Base-by-base conservation (phyloP, 2,113 vertebrate species). In the Camelus dromedarius region DNA sequence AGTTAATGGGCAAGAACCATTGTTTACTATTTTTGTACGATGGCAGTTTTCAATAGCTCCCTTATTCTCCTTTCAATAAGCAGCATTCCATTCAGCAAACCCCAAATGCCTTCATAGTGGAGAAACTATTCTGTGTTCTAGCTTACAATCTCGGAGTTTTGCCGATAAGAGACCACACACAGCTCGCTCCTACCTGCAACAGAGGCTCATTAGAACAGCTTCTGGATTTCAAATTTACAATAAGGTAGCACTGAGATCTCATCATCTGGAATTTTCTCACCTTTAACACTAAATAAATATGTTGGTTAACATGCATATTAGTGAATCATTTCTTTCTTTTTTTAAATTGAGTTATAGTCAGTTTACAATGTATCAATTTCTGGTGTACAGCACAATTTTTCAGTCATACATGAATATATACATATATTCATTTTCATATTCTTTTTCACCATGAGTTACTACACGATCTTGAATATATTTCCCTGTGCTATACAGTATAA, bases 71-170 rank as follows among this genome's bases (percentile, higher is more conserved):
- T 97, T 94, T 83, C 83, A 72, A 70, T 89, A 97, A 38, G 52
- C 70, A 81, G 92, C 90, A 97, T 98, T 97, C 62, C 82, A 85
- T 96, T 96, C 95, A 96, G 92, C 90, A 96, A 91, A 98, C 80
- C 81, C 90, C 30, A 93, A 97, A 97, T 94, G 96, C 77, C 67
- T 46, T 96, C 90, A 96, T 75, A 72, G 4, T 84, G 38, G 42
- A 97, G 64, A 98, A 97, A 96, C 12, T 86, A 18, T 91, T 96
- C 75, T 89, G 6, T 18, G 12, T 96, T 97, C 69, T 32, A n/a
- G 50, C 73, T 42, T 38, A n/a, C 38, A 81, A 67, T 26, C 1
- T 5, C 60, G 15, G 38, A 83, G 35, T 66, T 80, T 83, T 16
- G 28, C 30, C 66, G 72, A 0, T 11, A 22, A 91, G 58, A 87